Base-by-base conservation (phyloP, 1,140 invertebrate species). In the Heterodera carotae region DNA sequence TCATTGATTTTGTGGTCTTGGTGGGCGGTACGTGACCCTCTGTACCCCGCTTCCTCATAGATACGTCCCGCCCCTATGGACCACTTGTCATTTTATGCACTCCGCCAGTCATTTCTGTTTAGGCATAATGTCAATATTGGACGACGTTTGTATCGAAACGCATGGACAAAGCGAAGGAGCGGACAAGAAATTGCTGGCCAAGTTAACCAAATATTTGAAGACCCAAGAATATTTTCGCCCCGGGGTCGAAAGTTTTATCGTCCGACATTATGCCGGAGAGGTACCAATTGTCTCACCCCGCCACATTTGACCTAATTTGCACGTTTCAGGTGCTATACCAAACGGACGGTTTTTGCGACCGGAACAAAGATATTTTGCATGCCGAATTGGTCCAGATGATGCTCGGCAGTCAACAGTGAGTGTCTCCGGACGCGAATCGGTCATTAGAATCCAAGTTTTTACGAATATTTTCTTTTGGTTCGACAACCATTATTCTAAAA, bases 71-170 rank as follows among this genome's bases (percentile, higher is more conserved):
- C n/a, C n/a, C n/a, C n/a, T n/a, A n/a, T n/a, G n/a, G n/a, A n/a
- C n/a, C n/a, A n/a, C n/a, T n/a, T n/a, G n/a, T n/a, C n/a, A n/a
- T n/a, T n/a, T n/a, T n/a, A n/a, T n/a, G n/a, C n/a, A 2, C 2
- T 43, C 39, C 15, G 15, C 15, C 15, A 43, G 39, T 77, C 6
- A 3, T 6, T n/a, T n/a, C n/a, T 33, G 33, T 81, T 66, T 27
- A 72, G 91, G 92, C 78, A 90, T 92, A 56, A 91, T 92, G 88
- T 89, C 90, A 78, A 88, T 93, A 18, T 87, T 93, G 22, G 92
- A 93, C 83, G 92, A 93, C 87, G 91, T 92, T 5, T 93, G 92
- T 88, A 92, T 92, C 2, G 92, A 92, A 27, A 90, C 92, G 86
- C 92, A 93, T 84, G 91, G 91, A 5, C 92, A 92, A 34, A 59